Base-by-base conservation (phyloP, 2,797 vertebrate species). In the Brachyalestes nurse region DNA sequence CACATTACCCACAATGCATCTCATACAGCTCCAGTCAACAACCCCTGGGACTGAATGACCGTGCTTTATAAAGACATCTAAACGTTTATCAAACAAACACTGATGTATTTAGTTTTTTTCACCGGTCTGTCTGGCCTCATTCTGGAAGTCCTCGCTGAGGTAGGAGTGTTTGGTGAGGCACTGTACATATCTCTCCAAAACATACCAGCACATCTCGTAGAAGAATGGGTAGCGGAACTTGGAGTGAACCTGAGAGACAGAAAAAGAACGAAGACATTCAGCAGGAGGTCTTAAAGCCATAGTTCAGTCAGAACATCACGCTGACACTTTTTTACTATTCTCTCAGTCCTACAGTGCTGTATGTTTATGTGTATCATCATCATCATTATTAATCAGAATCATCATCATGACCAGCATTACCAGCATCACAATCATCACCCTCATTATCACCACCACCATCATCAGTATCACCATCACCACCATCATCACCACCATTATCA, bases 191-290 rank as follows among this genome's bases (percentile, higher is more conserved):
- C 97, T 93, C 93, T 99, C 98, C 94, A 99, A 90, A 87, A 99
- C 98, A 91, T 99, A 99, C 98, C 98, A 99, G 92, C 97, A 97
- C 87, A 99, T 99, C 91, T 99, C 97, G 91, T 97, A 97, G 94
- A 97, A 99, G 93, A 99, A 99, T 19, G 98, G 98, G 91, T 99
- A 99, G 2, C 98, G 98, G 89, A 99, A 99, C 88, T 98, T 99
- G 90, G 97, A 96, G 72, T 97, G 94, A 89, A 99, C 98, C 98
- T 99, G 91, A 65, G 92, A 93, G 81, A n/a, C 19, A 66, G 17
- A 55, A 28, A 34, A 12, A 62, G 8, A 23, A 34, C 34, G 34
- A 34, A 4, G 0, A 23, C 21, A 1, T 23, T 62, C 60, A 62
- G 25, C 23, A 14, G 23, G 25, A 62, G 10, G 9, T 4, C 5